phyloP scores from a whole-genome alignment of 64 coral and sea anemone species.

The Platygyra sinensis region DNA sequence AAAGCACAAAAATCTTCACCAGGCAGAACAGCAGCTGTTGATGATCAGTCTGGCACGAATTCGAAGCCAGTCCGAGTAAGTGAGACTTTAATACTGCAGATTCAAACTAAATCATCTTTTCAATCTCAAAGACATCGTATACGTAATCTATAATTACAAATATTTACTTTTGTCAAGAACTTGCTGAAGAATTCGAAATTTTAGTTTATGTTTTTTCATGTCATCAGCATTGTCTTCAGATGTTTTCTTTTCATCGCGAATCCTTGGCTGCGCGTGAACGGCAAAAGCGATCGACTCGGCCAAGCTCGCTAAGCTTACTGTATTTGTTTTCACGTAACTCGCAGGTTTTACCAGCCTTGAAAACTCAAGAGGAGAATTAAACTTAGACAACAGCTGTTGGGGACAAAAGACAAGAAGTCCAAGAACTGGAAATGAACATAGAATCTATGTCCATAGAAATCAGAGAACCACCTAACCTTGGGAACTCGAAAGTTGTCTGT shows the following conservation, averaged over 20 bases:
- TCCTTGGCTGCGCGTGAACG: neutral
- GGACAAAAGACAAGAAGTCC: neutral
- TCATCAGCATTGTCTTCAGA: neutral
- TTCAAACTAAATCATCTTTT: too few relatives aligned
- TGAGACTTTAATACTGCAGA: too few relatives aligned
- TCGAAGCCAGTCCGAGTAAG: too few relatives aligned
- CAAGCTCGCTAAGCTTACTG: constrained; percentile 9
- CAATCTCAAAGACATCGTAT: too few relatives aligned
- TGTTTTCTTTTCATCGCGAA: constrained; percentile 11
- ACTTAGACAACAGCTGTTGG: constrained; percentile 13
- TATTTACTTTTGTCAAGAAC: too few relatives aligned
- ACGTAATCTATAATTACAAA: too few relatives aligned
- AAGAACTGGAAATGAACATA: constrained; percentile 18
- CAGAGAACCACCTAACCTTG: neutral
- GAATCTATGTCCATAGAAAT: constrained; percentile 50
- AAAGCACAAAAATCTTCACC: too few relatives aligned
- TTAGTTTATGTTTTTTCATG: neutral
- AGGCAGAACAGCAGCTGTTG: too few relatives aligned
- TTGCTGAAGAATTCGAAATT: too few relatives aligned
- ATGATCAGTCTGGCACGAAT: too few relatives aligned
- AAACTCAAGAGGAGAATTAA: neutral
- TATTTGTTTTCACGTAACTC: neutral
- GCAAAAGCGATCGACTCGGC: neutral
- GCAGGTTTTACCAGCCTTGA: constrained; percentile 12
- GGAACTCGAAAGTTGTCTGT: too few relatives aligned